Evolutionary conservation across 2,888 invertebrate species (phyloP).

Genomic region (Megalurothrips usitatus): DNA sequence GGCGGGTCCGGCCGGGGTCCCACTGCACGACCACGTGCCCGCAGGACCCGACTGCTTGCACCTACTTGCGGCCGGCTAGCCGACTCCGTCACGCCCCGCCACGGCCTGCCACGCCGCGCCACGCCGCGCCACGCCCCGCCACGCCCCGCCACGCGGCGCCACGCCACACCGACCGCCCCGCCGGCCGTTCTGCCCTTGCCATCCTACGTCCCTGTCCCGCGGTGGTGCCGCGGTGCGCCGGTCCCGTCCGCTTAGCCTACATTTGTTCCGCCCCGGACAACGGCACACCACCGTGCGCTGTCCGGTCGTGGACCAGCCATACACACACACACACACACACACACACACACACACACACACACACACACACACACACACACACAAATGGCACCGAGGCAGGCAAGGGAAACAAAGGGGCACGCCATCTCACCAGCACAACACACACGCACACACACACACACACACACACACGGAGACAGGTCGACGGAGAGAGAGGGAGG

Average conservation of each 20-base stretch:
- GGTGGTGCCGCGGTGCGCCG: too few relatives aligned
- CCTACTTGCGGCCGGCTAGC: not conserved
- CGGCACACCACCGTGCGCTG: not conserved
- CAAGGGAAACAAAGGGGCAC: too few relatives aligned
- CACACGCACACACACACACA: not conserved
- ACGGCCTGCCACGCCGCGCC: not conserved
- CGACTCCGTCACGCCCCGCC: too few relatives aligned
- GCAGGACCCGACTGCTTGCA: slow-evolving; percentile 8
- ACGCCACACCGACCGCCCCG: not conserved
- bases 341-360: not conserved
- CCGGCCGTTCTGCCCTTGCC: not conserved
- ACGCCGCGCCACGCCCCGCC: not conserved
- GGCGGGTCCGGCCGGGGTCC: not conserved
- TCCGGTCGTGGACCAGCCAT: not conserved
- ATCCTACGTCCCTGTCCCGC: too few relatives aligned
- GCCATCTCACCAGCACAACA: not conserved
- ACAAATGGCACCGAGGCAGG: too few relatives aligned
- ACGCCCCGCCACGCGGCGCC: not conserved
- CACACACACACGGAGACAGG: not conserved
- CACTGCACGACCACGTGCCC: not conserved
- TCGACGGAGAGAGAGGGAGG: too few relatives aligned
- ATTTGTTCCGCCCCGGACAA: slow-evolving; percentile 1
- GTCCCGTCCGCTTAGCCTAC: not conserved
- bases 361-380: not conserved
- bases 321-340: not conserved